Evolutionary conservation across 1,140 invertebrate species (phyloP), one percentile per base, ranked within the genome.

Genomic region (Hypothenemus hampei): DNA sequence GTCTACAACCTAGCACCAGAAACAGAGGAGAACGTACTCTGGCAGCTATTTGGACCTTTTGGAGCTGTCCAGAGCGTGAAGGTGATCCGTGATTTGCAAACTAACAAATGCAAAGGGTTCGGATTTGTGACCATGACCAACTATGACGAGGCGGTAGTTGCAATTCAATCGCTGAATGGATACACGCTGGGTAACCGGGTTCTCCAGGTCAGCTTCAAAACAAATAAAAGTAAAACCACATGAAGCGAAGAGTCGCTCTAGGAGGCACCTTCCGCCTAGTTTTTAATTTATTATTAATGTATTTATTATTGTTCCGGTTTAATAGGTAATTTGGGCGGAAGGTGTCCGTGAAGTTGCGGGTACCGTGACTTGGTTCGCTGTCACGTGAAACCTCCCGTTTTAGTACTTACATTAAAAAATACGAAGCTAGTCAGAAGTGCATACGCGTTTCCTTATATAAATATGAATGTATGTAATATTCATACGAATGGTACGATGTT

Each of bases 51-150:
- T 77, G 97, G 95, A 3, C 97, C 96, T 3, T 99, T 98, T 73
- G 97, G 97, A 50, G 96, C 96, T 55, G 96, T 99, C 50, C 93
- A 98, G 75, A 94, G 89, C 69, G 96, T 98, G 22, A 98, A 98
- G 79, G 90, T 96, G 44, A 97, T 98, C 67, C 85, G 95, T 57
- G 96, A 98, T 77, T 81, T 94, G 67, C 91, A 97, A 74, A 97
- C 95, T 57, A 95, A 97, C 78, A 98, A 98, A 77, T 98, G 97
- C 82, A 98, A 98, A 77, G 97, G 97, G 63, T 98, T 97, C 73
- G 97, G 94, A n/a, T 98, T 98, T 75, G 95, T 99, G 53, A 98
- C 94, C 47, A 99, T 99, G 97, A 97, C 93, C 66, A 97, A 98
- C 75, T 98, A 98, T 77, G 95, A 98, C 73, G 96, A 98, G 72